These are phyloP conservation scores for Lottia gigantea DNA, from an alignment of 2,888 invertebrate species.

Conservation along the genomic window DNA sequence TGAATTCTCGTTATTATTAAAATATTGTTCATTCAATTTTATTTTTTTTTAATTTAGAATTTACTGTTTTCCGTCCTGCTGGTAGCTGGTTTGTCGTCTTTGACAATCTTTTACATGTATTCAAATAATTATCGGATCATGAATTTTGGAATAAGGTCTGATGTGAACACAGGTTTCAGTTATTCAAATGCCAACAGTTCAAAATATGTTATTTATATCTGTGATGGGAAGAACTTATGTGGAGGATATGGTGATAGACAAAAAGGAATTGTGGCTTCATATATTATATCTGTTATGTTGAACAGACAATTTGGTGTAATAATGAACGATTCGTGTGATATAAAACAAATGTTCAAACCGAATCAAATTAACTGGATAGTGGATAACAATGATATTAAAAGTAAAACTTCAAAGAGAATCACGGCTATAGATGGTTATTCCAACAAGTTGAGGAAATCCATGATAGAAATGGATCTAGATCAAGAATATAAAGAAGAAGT, in stretches of 20 bases:
- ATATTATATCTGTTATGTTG: constrained; percentile 26
- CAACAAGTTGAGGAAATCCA: not conserved
- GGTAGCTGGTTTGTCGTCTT: too few species aligned
- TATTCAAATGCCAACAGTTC: too few species aligned
- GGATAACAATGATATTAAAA: constrained; percentile 3
- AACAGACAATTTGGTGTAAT: constrained; percentile 27
- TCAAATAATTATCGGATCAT: too few species aligned
- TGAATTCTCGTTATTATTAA: too few species aligned
- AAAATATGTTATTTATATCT: not conserved
- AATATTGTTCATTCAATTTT: too few species aligned
- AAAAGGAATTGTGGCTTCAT: constrained; percentile 31
- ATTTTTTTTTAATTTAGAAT: too few species aligned
- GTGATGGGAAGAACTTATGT: constrained; percentile 14
- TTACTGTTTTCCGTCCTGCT: too few species aligned
- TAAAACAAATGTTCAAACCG: constrained; percentile 21
- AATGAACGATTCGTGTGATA: constrained; percentile 29
- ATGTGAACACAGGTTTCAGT: too few species aligned
- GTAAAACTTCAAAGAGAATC: not conserved
- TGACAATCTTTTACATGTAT: too few species aligned
- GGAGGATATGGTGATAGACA: constrained; percentile 36
- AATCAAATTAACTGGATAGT: constrained; percentile 13
- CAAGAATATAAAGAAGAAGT: constrained; percentile 11
- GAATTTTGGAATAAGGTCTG: too few species aligned
- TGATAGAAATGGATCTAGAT: constrained; percentile 14
- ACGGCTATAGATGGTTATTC: constrained; percentile 16